Conservation (phyloP, 1,140 invertebrate species). For the Leptestheria dahalacensis region DNA sequence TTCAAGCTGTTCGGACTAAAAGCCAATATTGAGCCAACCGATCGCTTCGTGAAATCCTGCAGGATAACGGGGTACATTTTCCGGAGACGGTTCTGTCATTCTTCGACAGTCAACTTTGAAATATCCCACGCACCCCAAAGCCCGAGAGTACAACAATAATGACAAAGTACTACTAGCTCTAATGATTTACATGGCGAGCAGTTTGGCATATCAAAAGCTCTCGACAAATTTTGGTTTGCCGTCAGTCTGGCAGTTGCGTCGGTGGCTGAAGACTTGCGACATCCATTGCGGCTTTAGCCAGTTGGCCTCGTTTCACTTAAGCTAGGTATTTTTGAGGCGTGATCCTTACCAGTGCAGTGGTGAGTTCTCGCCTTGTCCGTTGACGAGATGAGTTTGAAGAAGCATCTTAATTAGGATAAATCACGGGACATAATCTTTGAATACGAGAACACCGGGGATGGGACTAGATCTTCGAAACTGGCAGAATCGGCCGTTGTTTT, state of each 20-base stretch:
- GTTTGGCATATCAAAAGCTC: not conserved
- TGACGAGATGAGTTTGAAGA: not conserved
- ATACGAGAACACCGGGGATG: not conserved
- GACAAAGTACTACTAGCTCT: not conserved
- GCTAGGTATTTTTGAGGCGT: not conserved
- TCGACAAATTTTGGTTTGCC: not conserved
- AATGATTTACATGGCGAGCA: not conserved
- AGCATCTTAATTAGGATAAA: not conserved
- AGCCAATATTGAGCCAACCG: not conserved
- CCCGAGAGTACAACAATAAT: too few species aligned
- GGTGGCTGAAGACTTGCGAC: not conserved
- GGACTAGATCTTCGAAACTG: not conserved
- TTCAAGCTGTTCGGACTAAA: not conserved
- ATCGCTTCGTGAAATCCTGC: not conserved
- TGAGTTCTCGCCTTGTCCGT: not conserved
- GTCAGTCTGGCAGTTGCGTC: not conserved
- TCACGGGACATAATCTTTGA: not conserved
- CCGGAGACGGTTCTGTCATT: not conserved
- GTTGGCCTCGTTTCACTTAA: not conserved
- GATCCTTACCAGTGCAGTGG: not conserved
- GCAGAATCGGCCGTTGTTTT: not conserved
- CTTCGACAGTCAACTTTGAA: not conserved
- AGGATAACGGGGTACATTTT: not conserved
- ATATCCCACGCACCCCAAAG: not conserved
- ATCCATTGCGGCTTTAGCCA: not conserved